Conservation (phyloP, 2,888 invertebrate species). For the Syritta pipiens region DNA sequence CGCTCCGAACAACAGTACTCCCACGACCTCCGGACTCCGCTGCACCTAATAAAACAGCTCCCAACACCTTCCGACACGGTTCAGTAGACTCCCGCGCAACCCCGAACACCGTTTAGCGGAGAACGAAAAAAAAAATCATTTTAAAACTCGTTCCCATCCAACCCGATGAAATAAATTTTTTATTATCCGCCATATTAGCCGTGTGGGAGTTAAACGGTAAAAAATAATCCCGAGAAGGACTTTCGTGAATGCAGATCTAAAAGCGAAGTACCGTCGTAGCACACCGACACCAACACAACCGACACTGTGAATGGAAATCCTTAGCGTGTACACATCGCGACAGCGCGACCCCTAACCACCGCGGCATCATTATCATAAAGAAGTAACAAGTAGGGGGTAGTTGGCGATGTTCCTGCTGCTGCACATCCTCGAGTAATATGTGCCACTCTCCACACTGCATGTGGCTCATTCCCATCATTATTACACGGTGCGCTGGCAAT, state of each 20-base stretch:
- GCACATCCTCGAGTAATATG: slow-evolving; percentile 34
- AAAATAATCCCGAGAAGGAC: slow-evolving; percentile 21
- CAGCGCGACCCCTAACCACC: neutral
- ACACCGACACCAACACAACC: neutral
- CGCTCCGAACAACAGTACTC: too few species aligned
- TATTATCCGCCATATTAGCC: slow-evolving; percentile 49
- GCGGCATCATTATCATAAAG: slow-evolving; percentile 18
- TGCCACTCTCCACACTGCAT: neutral
- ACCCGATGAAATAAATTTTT: slow-evolving; percentile 46
- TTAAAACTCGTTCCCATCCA: slow-evolving; percentile 32
- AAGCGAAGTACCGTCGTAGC: neutral
- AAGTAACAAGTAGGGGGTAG: slow-evolving; percentile 42
- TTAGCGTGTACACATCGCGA: too few species aligned
- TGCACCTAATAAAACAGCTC: neutral
- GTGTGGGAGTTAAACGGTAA: slow-evolving; percentile 39
- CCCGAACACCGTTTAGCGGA: slow-evolving; percentile 10
- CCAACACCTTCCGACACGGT: neutral
- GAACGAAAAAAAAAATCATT: slow-evolving; percentile 13
- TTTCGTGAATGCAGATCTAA: neutral
- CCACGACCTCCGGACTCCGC: too few species aligned
- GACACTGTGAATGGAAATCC: neutral
- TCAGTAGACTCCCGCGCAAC: neutral
- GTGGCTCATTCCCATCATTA: slow-evolving; percentile 31
- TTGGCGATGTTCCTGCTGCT: slow-evolving; percentile 7
- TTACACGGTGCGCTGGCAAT: too few species aligned